phyloP scores from a whole-genome alignment of 2,797 vertebrate genomes.

The Toxotes lorentzi region DNA sequence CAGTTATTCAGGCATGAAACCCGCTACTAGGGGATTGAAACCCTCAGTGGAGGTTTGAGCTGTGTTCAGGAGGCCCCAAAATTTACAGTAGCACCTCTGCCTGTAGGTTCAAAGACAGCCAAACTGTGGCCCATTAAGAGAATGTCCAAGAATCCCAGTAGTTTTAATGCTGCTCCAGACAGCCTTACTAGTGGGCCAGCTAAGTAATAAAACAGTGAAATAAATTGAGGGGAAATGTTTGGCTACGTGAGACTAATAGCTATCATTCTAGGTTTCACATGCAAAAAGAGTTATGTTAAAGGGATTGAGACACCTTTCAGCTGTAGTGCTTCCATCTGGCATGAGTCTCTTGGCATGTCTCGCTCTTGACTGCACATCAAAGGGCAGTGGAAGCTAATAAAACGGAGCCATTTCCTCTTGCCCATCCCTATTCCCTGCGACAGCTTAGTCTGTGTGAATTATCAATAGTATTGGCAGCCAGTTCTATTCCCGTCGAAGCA shows the following conservation, averaged over 20 bases:
- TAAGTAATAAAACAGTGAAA: constrained; percentile 59
- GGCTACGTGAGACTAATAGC: constrained; percentile 64
- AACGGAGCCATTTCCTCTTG: constrained; percentile 77
- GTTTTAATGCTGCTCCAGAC: constrained; percentile 27
- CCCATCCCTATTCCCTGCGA: constrained; percentile 79
- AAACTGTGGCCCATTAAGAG: constrained; percentile 24
- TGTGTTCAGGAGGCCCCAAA: neutral
- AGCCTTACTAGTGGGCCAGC: constrained; percentile 29
- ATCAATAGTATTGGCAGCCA: constrained; percentile 84
- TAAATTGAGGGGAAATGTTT: constrained; percentile 71
- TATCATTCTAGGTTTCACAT: constrained; percentile 63
- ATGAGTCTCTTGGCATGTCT: constrained; percentile 75
- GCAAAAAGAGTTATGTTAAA: constrained; percentile 74
- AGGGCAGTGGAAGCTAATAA: constrained; percentile 78
- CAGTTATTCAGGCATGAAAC: neutral
- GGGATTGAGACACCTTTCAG: constrained; percentile 75
- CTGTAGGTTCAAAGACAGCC: constrained; percentile 18
- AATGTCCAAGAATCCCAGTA: constrained; percentile 6
- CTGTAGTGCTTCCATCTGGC: constrained; percentile 78
- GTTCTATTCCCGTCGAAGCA: constrained; percentile 74
- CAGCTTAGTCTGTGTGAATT: constrained; percentile 83
- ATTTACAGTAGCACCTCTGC: neutral
- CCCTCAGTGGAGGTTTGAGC: neutral
- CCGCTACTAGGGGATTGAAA: neutral
- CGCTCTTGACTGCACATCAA: constrained; percentile 80